These are phyloP conservation scores for Lepidonotus clava DNA, from an alignment of 2,888 invertebrate species.

Conservation along the genomic window DNA sequence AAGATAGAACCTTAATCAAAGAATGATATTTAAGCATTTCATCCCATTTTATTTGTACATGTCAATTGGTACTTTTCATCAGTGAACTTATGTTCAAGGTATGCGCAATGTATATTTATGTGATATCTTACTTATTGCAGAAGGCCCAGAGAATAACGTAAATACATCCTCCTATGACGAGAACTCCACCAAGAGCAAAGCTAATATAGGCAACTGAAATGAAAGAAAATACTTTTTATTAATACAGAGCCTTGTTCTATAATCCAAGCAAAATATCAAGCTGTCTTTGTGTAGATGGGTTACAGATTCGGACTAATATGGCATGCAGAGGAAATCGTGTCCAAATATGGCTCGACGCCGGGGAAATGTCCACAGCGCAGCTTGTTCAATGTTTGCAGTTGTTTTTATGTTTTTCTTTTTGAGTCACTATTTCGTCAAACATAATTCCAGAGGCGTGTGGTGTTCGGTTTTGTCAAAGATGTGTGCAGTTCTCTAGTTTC, in stretches of 20 bases:
- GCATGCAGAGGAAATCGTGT: background rate
- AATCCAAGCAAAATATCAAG: background rate
- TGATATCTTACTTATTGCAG: constrained; percentile 37
- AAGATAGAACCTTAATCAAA: no score
- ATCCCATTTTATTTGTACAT: background rate
- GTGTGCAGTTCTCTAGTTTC: no score
- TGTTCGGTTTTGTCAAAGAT: no score
- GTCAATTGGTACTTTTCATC: background rate
- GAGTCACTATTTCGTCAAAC: no score
- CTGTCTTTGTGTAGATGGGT: background rate
- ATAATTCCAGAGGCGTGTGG: no score
- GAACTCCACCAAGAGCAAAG: constrained; percentile 14
- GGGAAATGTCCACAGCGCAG: no score
- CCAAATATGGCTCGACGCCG: background rate
- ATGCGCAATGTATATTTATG: background rate
- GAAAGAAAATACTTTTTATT: background rate
- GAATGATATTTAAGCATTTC: background rate
- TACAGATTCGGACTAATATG: background rate
- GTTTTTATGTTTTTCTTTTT: no score
- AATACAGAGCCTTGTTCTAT: no score
- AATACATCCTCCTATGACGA: constrained; percentile 33
- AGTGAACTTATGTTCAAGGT: background rate
- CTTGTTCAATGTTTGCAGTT: no score
- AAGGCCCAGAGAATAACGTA: constrained; percentile 34
- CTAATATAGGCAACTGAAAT: constrained; percentile 42